Conservation (phyloP, 2,888 invertebrate genomes). For the Protonemura montana region DNA sequence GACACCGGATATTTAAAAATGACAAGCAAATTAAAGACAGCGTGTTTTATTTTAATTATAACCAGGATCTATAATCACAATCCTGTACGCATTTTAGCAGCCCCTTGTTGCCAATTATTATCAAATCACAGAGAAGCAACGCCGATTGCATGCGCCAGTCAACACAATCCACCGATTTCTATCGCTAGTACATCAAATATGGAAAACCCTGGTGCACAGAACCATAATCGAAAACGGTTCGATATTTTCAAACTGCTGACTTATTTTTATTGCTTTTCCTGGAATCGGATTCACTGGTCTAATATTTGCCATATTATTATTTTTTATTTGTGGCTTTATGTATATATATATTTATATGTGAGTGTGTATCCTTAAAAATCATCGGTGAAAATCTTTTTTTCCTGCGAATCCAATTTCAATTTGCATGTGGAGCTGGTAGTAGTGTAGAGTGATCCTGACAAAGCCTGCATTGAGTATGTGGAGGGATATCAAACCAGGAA, state of each 20-base stretch:
- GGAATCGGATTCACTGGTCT: background rate
- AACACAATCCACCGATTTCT: background rate
- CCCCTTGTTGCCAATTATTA: background rate
- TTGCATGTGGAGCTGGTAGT: slow-evolving; percentile 7
- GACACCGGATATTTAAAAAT: background rate
- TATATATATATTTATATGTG: too few relatives aligned
- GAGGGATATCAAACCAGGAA: background rate
- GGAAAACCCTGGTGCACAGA: background rate
- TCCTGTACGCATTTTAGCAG: background rate
- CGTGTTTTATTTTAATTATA: background rate
- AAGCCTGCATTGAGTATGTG: background rate
- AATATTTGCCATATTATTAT: background rate
- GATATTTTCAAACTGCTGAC: background rate
- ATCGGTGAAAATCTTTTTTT: background rate
- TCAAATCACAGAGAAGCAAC: background rate
- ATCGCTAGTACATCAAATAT: background rate
- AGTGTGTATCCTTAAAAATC: slow-evolving; percentile 17
- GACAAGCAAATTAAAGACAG: background rate
- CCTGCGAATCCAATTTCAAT: slow-evolving; percentile 24
- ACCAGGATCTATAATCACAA: background rate
- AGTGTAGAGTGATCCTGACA: background rate
- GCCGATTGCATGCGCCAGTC: background rate
- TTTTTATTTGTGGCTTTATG: background rate
- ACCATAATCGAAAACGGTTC: background rate
- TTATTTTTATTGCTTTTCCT: background rate